These are phyloP conservation scores for Argyresthia goedartella DNA, from an alignment of 2,888 invertebrate genomes.

Conservation along the genomic window DNA sequence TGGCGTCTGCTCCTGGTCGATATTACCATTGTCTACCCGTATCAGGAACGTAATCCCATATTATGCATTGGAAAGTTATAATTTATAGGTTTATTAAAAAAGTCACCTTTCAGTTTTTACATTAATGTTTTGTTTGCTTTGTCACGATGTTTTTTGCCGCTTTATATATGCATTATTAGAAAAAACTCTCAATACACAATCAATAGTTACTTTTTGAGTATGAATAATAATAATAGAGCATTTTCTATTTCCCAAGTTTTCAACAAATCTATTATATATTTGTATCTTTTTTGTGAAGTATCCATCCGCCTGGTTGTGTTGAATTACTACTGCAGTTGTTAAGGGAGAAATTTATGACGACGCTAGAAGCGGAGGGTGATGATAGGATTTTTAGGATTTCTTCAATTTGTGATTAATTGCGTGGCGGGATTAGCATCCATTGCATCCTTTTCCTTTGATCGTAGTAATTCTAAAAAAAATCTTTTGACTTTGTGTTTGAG, in stretches of 20 bases:
- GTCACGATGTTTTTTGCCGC: too few relatives aligned
- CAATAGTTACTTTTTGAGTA: too few relatives aligned
- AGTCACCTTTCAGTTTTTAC: too few relatives aligned
- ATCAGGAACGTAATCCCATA: background rate
- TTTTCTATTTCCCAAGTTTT: too few relatives aligned
- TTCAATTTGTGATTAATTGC: constrained; percentile 31
- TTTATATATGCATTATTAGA: too few relatives aligned
- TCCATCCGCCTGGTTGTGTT: constrained; percentile 19
- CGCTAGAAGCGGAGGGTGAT: constrained; percentile 20
- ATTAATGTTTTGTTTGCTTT: background rate
- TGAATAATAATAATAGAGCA: too few relatives aligned
- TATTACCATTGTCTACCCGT: background rate
- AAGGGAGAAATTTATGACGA: constrained; percentile 24
- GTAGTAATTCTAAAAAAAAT: background rate
- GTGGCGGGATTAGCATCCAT: constrained; percentile 36
- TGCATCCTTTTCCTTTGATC: background rate
- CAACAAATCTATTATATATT: too few relatives aligned
- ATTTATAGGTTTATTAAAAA: background rate
- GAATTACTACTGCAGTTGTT: constrained; percentile 21
- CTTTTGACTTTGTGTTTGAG: too few relatives aligned
- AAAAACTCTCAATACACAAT: too few relatives aligned
- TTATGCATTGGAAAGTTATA: background rate
- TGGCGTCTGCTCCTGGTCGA: constrained; percentile 25
- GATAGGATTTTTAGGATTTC: constrained; percentile 27
- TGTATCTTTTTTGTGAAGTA: constrained; percentile 7